Conservation (phyloP, 2,113 vertebrate genomes). For the Sebastes fasciatus region DNA sequence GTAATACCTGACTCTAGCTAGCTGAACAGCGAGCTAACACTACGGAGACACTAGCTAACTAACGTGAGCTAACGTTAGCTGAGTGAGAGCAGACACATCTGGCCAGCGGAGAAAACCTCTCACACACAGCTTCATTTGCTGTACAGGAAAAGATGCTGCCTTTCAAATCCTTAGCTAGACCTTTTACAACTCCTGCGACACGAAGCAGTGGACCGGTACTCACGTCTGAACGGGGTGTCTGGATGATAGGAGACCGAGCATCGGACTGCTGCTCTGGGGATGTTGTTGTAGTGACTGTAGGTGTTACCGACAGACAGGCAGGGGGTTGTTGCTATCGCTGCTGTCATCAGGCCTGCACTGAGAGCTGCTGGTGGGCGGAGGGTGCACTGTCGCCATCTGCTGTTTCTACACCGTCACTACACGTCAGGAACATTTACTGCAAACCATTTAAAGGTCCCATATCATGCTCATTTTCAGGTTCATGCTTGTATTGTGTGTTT, state of each 20-base stretch:
- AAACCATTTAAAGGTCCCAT: no score
- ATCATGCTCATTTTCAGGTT: no score
- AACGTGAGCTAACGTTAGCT: slow-evolving; percentile 46
- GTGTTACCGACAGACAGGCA: slow-evolving; percentile 3
- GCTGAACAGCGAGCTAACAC: no score
- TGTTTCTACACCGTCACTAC: neutral
- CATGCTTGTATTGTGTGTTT: no score
- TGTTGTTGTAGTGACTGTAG: slow-evolving; percentile 42
- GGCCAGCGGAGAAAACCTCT: slow-evolving; percentile 13
- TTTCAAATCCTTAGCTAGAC: neutral
- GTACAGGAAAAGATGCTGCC: neutral
- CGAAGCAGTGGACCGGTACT: neutral
- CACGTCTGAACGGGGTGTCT: slow-evolving; percentile 21
- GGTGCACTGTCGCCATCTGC: slow-evolving; percentile 35
- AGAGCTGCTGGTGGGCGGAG: neutral
- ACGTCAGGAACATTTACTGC: neutral
- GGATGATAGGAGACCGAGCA: slow-evolving; percentile 7
- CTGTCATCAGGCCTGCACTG: slow-evolving; percentile 40
- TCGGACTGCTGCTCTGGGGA: slow-evolving; percentile 51
- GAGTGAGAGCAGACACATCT: slow-evolving; percentile 42
- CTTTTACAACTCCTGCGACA: neutral
- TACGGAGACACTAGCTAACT: slow-evolving; percentile 54
- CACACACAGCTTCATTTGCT: neutral
- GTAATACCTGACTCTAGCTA: no score
- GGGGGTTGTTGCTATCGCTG: slow-evolving; percentile 1